Evolutionary conservation across 2,113 vertebrate genomes (phyloP).

Genomic region (Erpornis zantholeuca): DNA sequence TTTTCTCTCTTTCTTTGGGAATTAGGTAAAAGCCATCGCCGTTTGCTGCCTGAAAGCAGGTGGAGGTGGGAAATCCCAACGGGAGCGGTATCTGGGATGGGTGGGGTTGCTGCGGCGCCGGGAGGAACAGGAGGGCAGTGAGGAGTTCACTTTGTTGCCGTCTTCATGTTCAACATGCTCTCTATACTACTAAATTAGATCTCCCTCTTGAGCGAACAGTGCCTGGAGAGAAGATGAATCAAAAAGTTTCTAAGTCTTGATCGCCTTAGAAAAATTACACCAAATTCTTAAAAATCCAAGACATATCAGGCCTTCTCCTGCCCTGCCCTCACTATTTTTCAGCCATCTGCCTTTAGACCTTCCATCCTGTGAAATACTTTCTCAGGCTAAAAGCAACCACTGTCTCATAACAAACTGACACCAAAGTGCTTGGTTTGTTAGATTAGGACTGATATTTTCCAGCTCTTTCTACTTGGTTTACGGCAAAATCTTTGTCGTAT

Average conservation of each 20-base stretch:
- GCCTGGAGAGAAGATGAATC: not conserved
- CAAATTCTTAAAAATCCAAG: not conserved
- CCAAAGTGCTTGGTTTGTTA: rapidly evolving
- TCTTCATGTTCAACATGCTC: rapidly evolving
- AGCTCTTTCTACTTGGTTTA: not conserved
- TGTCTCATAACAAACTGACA: not conserved
- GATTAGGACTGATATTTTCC: not conserved
- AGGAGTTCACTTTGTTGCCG: rapidly evolving
- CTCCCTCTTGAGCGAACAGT: rapidly evolving
- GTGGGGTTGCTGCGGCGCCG: not conserved
- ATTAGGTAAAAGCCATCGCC: rapidly evolving
- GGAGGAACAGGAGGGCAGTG: not conserved
- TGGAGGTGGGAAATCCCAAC: rapidly evolving
- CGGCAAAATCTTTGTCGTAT: rapidly evolving
- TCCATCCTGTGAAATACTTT: not conserved
- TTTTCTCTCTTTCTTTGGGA: not conserved
- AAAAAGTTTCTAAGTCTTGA: not conserved
- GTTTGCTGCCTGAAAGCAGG: not conserved
- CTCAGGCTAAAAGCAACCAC: not conserved
- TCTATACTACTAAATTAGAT: not conserved
- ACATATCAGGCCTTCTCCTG: not conserved
- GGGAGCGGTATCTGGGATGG: not conserved
- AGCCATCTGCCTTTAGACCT: not conserved
- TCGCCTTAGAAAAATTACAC: not conserved
- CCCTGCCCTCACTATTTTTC: rapidly evolving